A percentile compares a stretch with the other conserved stretches of the same genome.
phyloP scores from a whole-genome alignment of 2,113 vertebrate genomes.

The Pagrus major region DNA sequence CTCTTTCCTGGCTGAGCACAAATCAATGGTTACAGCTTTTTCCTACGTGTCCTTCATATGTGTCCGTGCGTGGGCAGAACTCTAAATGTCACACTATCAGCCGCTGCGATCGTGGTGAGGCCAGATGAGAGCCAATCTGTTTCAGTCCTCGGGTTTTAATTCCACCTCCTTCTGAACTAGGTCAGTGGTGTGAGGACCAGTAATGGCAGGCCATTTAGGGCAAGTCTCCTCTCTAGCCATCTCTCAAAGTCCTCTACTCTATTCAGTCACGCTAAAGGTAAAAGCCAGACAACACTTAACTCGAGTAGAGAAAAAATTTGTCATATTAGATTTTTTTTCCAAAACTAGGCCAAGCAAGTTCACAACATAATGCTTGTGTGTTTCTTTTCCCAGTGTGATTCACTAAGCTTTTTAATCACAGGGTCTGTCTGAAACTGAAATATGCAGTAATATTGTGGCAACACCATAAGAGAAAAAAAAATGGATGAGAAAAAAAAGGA shows the following conservation, averaged over 20 bases:
- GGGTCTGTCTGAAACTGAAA: slow-evolving; percentile 32
- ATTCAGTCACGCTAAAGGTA: neutral
- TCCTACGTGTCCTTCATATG: slow-evolving; percentile 18
- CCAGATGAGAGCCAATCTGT: slow-evolving; percentile 35
- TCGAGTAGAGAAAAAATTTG: neutral
- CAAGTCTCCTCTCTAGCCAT: neutral
- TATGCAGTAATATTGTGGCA: slow-evolving; percentile 22
- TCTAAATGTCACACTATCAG: slow-evolving; percentile 42
- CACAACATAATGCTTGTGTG: neutral
- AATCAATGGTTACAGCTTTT: slow-evolving; percentile 28
- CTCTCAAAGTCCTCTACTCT: neutral
- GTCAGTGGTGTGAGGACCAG: slow-evolving; percentile 39
- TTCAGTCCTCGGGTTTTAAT: slow-evolving; percentile 25
- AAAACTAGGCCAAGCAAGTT: neutral
- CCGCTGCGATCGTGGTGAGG: slow-evolving; percentile 1
- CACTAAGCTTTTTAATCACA: slow-evolving; percentile 22
- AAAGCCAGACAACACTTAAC: neutral
- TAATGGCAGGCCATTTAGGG: slow-evolving; percentile 16
- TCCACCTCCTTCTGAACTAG: slow-evolving; percentile 36
- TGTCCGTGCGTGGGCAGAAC: slow-evolving; percentile 2
- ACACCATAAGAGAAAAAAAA: slow-evolving; percentile 1
- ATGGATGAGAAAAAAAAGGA: slow-evolving; percentile 8
- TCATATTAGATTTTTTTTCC: slow-evolving; percentile 1
- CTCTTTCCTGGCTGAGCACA: slow-evolving; percentile 40
- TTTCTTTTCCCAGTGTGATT: slow-evolving; percentile 2